Conservation (phyloP, 1,140 invertebrate genomes). For the Charaxes varanes region DNA sequence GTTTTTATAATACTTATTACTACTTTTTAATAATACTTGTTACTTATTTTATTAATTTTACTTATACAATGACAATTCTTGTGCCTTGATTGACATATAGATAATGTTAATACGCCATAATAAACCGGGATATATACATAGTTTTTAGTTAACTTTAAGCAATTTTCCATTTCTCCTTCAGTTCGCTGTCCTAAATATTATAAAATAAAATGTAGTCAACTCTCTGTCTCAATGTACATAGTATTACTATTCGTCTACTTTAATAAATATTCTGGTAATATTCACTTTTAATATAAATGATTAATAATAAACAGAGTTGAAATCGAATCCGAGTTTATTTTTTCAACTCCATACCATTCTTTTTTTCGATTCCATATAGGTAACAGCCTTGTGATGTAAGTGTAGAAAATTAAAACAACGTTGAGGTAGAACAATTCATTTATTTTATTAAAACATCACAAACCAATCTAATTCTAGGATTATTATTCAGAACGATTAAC, state of each 20-base stretch:
- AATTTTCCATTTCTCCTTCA: slow-evolving; percentile 14
- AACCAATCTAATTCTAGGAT: too few relatives aligned
- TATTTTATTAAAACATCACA: too few relatives aligned
- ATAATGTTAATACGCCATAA: slow-evolving; percentile 10
- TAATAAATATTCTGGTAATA: slow-evolving; percentile 51
- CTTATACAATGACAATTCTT: too few relatives aligned
- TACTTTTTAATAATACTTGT: too few relatives aligned
- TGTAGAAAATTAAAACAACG: too few relatives aligned
- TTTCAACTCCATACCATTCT: too few relatives aligned
- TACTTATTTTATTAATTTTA: too few relatives aligned
- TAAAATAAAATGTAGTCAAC: slow-evolving; percentile 6
- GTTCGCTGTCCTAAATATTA: slow-evolving; percentile 22
- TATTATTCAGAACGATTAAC: too few relatives aligned
- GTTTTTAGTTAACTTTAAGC: slow-evolving; percentile 9
- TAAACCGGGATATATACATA: slow-evolving; percentile 4
- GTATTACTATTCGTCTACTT: slow-evolving; percentile 56
- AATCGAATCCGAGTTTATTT: slow-evolving; percentile 27
- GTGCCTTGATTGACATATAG: slow-evolving; percentile 1
- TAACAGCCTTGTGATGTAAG: too few relatives aligned
- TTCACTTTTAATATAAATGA: slow-evolving; percentile 68
- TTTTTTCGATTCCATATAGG: too few relatives aligned
- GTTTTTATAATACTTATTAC: too few relatives aligned
- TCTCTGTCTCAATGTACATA: slow-evolving; percentile 45
- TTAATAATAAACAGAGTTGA: slow-evolving; percentile 50
- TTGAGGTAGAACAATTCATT: too few relatives aligned